Conservation (phyloP, 2,888 invertebrate species). For the Sphaeridia pumilis region DNA sequence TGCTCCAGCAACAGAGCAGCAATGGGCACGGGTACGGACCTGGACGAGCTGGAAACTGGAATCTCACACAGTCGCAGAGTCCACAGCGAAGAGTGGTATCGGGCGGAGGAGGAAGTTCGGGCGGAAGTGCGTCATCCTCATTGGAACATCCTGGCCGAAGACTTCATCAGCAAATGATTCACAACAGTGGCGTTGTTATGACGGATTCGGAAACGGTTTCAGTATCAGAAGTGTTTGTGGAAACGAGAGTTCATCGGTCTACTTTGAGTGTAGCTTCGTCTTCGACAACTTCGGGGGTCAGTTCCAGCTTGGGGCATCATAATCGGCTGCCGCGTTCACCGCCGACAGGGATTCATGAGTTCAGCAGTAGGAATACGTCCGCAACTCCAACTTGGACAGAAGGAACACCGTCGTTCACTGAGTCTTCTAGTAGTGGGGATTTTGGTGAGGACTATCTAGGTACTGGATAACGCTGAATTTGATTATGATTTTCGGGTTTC, state of each 20-base stretch:
- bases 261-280: slow-evolving; percentile 54
- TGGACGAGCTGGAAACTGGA: slow-evolving; percentile 7
- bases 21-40: neutral
- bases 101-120: slow-evolving; percentile 3
- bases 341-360: slow-evolving; percentile 19
- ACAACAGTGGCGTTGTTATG: neutral
- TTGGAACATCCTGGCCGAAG: slow-evolving; percentile 11
- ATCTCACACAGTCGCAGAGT: slow-evolving; percentile 18
- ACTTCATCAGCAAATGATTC: neutral
- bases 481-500: neutral
- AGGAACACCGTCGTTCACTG: slow-evolving; percentile 94
- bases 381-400: slow-evolving; percentile 94
- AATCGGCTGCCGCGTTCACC: slow-evolving; percentile 24
- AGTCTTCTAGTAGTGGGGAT: slow-evolving; percentile 87
- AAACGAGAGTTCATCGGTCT: slow-evolving; percentile 43
- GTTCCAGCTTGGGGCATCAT: slow-evolving; percentile 22
- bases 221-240: slow-evolving; percentile 60
- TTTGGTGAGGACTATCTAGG: slow-evolving; percentile 51
- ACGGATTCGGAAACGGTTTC: slow-evolving; percentile 40
- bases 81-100: slow-evolving; percentile 12
- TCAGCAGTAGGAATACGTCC: slow-evolving; percentile 55
- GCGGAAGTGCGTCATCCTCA: slow-evolving; percentile 10
- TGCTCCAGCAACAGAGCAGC: neutral
- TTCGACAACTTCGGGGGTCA: slow-evolving; percentile 45
- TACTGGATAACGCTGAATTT: neutral